Percentiles rank a stretch among this genome's conserved stretches.
Conservation (phyloP, 2,888 invertebrate species). For the Chesias legatella region DNA sequence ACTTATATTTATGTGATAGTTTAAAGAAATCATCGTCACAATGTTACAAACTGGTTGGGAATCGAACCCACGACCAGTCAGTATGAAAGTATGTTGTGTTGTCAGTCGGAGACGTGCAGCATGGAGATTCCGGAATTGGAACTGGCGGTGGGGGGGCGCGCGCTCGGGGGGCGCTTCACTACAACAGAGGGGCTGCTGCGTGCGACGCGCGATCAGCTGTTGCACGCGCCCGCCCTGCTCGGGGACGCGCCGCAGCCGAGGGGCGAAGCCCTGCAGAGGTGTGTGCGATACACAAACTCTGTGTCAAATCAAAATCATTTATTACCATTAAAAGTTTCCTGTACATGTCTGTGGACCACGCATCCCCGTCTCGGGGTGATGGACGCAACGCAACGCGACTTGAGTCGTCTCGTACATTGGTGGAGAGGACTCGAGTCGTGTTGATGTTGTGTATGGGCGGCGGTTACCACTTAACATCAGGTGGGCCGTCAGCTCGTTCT, state of each 20-base stretch:
- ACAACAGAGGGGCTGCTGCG: slow-evolving; percentile 92
- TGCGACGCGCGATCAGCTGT: slow-evolving; percentile 88
- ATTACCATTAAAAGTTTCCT: not conserved
- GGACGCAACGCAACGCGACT: too few relatives aligned
- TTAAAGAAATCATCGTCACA: too few relatives aligned
- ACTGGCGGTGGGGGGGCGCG: slow-evolving; percentile 90
- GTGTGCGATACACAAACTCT: not conserved
- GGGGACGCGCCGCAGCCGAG: slow-evolving; percentile 86
- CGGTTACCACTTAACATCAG: too few relatives aligned
- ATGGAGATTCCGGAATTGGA: slow-evolving; percentile 89
- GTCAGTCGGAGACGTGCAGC: slow-evolving; percentile 69
- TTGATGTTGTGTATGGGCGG: too few relatives aligned
- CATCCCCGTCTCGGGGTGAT: too few relatives aligned
- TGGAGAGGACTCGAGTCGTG: too few relatives aligned
- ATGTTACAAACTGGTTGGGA: too few relatives aligned
- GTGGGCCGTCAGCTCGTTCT: too few relatives aligned
- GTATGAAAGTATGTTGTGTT: not conserved
- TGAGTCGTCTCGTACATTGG: too few relatives aligned
- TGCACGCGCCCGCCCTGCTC: slow-evolving; percentile 82
- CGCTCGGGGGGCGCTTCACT: slow-evolving; percentile 95
- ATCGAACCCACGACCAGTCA: too few relatives aligned
- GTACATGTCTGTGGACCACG: too few relatives aligned
- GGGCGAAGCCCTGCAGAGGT: slow-evolving; percentile 67
- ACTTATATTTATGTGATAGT: too few relatives aligned
- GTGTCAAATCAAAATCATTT: not conserved